These are phyloP conservation scores for Natator depressus DNA, from an alignment of 2,113 vertebrate species.

Conservation along the genomic window DNA sequence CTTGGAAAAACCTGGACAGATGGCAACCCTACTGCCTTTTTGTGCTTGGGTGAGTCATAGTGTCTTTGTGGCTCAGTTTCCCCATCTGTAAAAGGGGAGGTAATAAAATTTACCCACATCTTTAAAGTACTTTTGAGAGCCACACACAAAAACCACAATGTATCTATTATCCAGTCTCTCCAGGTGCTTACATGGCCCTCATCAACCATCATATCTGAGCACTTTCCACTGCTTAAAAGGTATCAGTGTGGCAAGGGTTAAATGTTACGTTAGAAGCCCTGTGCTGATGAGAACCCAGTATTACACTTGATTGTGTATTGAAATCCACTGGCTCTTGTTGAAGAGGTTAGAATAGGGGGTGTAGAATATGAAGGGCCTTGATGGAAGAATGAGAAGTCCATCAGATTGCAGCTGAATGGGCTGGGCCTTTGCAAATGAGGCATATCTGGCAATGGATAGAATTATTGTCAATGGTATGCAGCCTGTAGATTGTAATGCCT, in stretches of 20 bases:
- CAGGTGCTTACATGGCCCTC: fast-evolving
- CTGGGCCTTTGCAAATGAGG: background rate
- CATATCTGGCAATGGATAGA: background rate
- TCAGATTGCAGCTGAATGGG: background rate
- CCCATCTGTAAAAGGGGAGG: fast-evolving
- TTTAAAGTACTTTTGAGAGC: fast-evolving
- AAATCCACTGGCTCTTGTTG: background rate
- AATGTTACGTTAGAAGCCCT: fast-evolving
- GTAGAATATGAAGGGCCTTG: background rate
- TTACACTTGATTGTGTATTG: background rate
- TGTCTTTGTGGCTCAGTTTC: fast-evolving
- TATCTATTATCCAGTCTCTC: background rate
- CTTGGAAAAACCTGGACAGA: too few relatives aligned
- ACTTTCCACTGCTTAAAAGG: fast-evolving
- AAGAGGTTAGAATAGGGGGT: background rate
- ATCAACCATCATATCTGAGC: fast-evolving
- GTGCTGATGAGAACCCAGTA: background rate
- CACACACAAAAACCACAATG: background rate
- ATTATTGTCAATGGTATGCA: too few relatives aligned
- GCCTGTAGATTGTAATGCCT: too few relatives aligned
- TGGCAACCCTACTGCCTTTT: background rate
- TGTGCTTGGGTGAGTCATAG: fast-evolving
- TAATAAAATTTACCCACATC: fast-evolving
- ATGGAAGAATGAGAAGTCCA: background rate
- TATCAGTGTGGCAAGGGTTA: background rate